These are phyloP conservation scores for Hoplostethus mediterraneus DNA, from an alignment of 2,797 vertebrate species.

Conservation along the genomic window DNA sequence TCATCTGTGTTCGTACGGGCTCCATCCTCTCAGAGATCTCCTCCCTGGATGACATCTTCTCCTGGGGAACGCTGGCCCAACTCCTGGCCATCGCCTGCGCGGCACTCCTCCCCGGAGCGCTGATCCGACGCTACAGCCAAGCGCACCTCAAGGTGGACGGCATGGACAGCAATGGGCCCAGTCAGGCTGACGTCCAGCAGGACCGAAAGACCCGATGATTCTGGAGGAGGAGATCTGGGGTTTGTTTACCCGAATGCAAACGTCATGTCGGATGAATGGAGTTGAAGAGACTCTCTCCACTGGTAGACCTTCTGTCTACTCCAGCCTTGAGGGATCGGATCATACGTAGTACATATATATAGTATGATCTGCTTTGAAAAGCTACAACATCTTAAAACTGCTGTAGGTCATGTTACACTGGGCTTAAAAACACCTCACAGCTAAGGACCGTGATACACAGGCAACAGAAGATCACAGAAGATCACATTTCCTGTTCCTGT, in stretches of 20 bases:
- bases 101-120: conserved; percentile 91
- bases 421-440: no score
- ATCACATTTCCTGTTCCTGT: no score
- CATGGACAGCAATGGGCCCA: conserved; percentile 62
- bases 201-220: conserved; percentile 84
- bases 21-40: conserved; percentile 93
- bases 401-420: no score
- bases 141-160: conserved; percentile 84
- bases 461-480: no score
- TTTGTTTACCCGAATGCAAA: not conserved
- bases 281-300: not conserved
- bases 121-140: conserved; percentile 89
- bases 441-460: no score
- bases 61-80: conserved; percentile 91
- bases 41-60: conserved; percentile 95
- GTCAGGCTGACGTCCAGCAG: conserved; percentile 53
- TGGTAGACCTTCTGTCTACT: conserved; percentile 27
- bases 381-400: no score
- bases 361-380: conserved; percentile 1
- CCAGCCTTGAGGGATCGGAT: conserved; percentile 18
- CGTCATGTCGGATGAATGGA: not conserved
- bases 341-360: not conserved
- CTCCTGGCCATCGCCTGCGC: conserved; percentile 91
- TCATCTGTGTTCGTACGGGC: conserved; percentile 97
- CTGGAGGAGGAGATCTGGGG: not conserved